Evolutionary conservation across 2,797 vertebrate species (phyloP), one percentile per base, ranked within the genome.

Genomic region (Emys orbicularis): DNA sequence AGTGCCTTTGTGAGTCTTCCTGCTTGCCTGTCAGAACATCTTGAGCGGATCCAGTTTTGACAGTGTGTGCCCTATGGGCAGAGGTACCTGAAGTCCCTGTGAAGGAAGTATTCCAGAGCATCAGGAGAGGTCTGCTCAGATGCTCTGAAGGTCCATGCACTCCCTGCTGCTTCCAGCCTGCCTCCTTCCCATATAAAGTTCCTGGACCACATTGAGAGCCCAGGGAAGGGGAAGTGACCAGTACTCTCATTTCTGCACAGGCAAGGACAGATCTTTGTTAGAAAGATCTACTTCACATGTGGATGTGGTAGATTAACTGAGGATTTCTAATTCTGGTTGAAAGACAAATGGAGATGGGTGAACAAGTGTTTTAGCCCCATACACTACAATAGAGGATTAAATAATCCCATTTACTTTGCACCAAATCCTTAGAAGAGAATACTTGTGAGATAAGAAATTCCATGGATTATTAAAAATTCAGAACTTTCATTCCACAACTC

Each of bases 1-100:
- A 0, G 19, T 37, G 65, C 65, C 44, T 76, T 47, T 44, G 25
- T 47, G 41, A 27, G 25, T 76, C 44, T 86, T 79, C 57, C 34
- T 59, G 41, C 2, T 54, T 57, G 44, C 1, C 0, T 6, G 16
- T 49, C 0, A 1, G 13, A 27, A 44, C 56, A 19, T 12, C 41
- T 84, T 49, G 41, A 61, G 21, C 29, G 34, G 27, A 77, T 44
- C 21, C 10, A 72, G 5, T 72, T 72, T 59, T 56, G 9, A 13
- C 0, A 1, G 0, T 4, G 6, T 16, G 85, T 87, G 57, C 92
- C 15, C 16, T 77, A 7, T 1, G 4, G 10, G 2, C 4, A 37
- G 25, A 81, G 77, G 4, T 25, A 74, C 16, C 10, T 4, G 54
- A 74, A 90, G 6, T 34, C 18, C 61, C 27, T n/a, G 21, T 89